Evolutionary conservation across 2,113 vertebrate genomes (phyloP).

Genomic region (Nematolebias whitei): DNA sequence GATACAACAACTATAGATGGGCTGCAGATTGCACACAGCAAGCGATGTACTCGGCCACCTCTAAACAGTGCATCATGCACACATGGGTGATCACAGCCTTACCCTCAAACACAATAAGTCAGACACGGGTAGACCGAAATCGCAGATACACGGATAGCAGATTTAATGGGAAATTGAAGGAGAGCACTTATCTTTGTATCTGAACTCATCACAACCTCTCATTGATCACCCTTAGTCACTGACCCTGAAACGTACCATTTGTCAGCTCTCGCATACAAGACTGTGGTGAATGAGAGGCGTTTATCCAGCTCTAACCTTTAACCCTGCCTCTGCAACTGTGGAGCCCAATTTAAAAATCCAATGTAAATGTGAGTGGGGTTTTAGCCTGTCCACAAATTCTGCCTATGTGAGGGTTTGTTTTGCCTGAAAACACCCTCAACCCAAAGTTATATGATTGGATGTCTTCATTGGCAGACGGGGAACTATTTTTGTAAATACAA

Average conservation of each 20-base stretch:
- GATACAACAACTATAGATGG: conserved; percentile 46
- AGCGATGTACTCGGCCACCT: conserved; percentile 70
- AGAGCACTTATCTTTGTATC: conserved; percentile 2
- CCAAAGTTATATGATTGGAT: background rate
- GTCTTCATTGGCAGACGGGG: background rate
- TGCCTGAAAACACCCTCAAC: background rate
- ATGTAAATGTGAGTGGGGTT: background rate
- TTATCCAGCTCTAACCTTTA: background rate
- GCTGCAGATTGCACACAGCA: conserved; percentile 78
- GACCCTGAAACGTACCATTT: conserved; percentile 21
- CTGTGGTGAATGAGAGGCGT: background rate
- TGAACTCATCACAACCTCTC: conserved; percentile 33
- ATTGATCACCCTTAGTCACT: conserved; percentile 23
- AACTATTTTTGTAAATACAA: background rate
- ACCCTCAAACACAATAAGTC: conserved; percentile 33
- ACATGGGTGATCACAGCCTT: conserved; percentile 22
- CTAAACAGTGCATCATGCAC: conserved; percentile 60
- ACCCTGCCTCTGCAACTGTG: background rate
- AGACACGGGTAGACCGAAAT: conserved; percentile 16
- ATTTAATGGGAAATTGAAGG: conserved; percentile 24
- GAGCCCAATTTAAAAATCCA: background rate
- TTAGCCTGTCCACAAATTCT: background rate
- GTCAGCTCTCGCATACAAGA: background rate
- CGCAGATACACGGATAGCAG: conserved; percentile 6
- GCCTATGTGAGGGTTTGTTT: background rate